phyloP scores from a whole-genome alignment of 2,888 invertebrate genomes.

The Acrobasis consociella region DNA sequence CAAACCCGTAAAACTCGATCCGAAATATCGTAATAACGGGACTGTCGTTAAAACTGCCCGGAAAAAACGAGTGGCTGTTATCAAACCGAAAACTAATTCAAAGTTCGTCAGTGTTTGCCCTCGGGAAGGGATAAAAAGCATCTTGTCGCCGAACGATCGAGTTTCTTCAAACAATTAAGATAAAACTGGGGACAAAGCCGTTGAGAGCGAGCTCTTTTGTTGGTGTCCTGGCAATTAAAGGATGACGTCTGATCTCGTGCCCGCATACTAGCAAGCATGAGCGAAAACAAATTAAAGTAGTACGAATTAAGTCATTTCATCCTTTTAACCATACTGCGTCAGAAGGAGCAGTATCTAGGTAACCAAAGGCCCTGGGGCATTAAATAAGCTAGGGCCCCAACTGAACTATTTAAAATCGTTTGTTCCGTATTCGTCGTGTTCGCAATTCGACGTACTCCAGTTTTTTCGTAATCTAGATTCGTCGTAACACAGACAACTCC shows the following conservation, averaged over 20 bases:
- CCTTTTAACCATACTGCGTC: not conserved
- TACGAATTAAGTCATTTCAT: not conserved
- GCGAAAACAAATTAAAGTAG: slow-evolving; percentile 21
- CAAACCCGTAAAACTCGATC: slow-evolving; percentile 53
- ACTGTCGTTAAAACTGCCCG: slow-evolving; percentile 56
- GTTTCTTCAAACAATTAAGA: slow-evolving; percentile 81
- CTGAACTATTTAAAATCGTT: no score
- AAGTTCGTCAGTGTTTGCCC: slow-evolving; percentile 76
- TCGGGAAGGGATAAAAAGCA: slow-evolving; percentile 72
- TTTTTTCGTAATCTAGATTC: no score
- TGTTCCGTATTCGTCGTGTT: no score
- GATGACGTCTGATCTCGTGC: slow-evolving; percentile 50
- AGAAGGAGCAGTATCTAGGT: no score
- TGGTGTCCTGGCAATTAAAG: slow-evolving; percentile 64
- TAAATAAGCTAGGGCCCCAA: no score
- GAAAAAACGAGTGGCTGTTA: slow-evolving; percentile 58
- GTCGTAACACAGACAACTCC: no score
- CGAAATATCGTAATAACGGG: slow-evolving; percentile 60
- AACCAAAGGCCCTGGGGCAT: no score
- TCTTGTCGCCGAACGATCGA: slow-evolving; percentile 78
- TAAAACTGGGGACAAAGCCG: slow-evolving; percentile 74
- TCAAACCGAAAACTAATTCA: slow-evolving; percentile 77
- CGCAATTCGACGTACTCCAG: no score
- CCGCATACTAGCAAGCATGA: slow-evolving; percentile 45
- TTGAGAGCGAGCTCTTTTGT: slow-evolving; percentile 56